These are phyloP conservation scores for Oncorhynchus masou DNA, from an alignment of 2,113 vertebrate genomes.

Conservation along the genomic window DNA sequence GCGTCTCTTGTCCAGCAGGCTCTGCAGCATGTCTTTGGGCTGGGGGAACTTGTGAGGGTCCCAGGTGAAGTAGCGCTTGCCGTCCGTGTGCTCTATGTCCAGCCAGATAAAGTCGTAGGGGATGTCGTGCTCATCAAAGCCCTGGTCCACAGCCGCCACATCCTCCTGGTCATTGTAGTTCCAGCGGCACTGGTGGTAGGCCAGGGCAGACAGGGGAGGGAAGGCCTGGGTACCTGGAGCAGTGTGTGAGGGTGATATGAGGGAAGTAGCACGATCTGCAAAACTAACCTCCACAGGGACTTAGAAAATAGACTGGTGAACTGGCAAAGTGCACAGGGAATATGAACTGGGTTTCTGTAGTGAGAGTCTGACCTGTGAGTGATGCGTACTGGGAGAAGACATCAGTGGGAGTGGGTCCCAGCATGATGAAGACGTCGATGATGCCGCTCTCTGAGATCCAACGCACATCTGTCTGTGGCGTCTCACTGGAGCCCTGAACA, in stretches of 20 bases:
- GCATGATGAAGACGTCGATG: constrained; percentile 86
- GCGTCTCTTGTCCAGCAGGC: constrained; percentile 78
- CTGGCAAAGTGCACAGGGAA: background rate
- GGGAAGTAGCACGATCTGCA: too few relatives aligned
- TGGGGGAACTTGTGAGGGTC: constrained; percentile 84
- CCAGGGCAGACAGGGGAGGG: constrained; percentile 83
- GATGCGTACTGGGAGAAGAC: constrained; percentile 84
- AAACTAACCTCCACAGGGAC: too few relatives aligned
- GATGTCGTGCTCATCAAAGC: constrained; percentile 86
- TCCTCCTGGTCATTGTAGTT: constrained; percentile 95
- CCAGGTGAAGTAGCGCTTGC: constrained; percentile 97
- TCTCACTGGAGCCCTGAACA: constrained; percentile 86
- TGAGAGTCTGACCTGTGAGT: constrained; percentile 77
- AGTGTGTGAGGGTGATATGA: background rate
- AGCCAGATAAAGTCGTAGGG: constrained; percentile 93
- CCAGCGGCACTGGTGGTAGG: constrained; percentile 96
- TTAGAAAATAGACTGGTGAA: too few relatives aligned
- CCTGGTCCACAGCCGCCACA: constrained; percentile 78
- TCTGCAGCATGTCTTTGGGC: constrained; percentile 81
- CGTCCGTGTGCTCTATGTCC: constrained; percentile 93
- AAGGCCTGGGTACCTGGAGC: constrained; percentile 86
- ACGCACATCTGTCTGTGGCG: constrained; percentile 86
- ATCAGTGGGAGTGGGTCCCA: constrained; percentile 79
- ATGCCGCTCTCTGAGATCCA: constrained; percentile 95
- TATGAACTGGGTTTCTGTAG: background rate